Conservation (phyloP, 2,888 invertebrate species). For the Mythimna albipuncta region DNA sequence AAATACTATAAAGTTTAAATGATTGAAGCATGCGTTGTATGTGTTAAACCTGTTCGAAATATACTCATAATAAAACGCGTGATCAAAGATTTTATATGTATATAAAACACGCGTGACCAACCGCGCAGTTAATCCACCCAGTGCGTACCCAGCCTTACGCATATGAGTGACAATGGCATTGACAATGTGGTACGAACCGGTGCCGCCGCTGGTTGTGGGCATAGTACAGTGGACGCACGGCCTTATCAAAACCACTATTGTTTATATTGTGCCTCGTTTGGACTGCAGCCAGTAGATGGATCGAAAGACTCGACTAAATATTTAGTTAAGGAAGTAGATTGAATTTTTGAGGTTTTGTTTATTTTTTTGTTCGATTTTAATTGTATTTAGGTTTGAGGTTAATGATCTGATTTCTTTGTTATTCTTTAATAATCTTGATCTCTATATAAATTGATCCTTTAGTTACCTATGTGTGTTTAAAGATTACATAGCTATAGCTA, state of each 20-base stretch:
- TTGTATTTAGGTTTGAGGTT: neutral
- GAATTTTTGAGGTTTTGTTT: conserved; percentile 7
- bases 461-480: no score
- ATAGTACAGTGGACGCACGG: conserved; percentile 47
- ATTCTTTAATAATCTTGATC: no score
- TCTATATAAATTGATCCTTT: no score
- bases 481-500: no score
- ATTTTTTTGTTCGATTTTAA: conserved; percentile 12
- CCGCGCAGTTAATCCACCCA: conserved; percentile 3
- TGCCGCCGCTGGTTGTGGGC: conserved; percentile 63
- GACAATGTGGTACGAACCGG: conserved; percentile 72
- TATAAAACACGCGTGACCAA: neutral
- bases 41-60: neutral
- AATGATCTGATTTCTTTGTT: neutral
- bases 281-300: conserved; percentile 33
- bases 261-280: conserved; percentile 60
- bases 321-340: conserved; percentile 20
- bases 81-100: no score
- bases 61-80: neutral
- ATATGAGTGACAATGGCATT: conserved; percentile 74
- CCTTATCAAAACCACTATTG: conserved; percentile 54
- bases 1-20: no score
- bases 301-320: conserved; percentile 25
- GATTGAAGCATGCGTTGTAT: no score
- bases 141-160: conserved; percentile 35